A percentile compares a stretch with the other conserved stretches of the same genome.
These are phyloP conservation scores for Clanis bilineata DNA, from an alignment of 2,888 invertebrate species.

Conservation along the genomic window DNA sequence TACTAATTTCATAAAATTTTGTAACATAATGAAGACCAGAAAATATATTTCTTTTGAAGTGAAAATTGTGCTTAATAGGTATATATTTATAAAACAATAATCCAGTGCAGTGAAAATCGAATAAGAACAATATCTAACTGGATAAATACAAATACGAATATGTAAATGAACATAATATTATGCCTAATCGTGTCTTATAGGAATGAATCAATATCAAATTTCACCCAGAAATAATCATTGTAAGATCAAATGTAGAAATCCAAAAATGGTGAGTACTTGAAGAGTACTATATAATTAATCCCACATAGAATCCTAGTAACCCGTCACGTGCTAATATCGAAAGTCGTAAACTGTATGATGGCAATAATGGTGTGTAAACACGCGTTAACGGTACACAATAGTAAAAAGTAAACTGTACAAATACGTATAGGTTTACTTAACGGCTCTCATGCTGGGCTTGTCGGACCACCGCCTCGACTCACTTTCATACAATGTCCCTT, in stretches of 20 bases:
- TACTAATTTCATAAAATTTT: background rate
- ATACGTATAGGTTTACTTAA: slow-evolving; percentile 77
- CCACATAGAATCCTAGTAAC: background rate
- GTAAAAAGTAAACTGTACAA: slow-evolving; percentile 80
- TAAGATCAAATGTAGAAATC: background rate
- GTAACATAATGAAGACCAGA: background rate
- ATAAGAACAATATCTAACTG: too few species aligned
- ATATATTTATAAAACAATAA: too few species aligned
- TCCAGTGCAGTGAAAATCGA: too few species aligned
- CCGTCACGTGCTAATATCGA: slow-evolving; percentile 19
- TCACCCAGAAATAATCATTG: background rate
- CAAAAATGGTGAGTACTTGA: background rate
- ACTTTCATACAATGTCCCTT: background rate
- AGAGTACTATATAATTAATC: background rate
- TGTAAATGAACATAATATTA: too few species aligned
- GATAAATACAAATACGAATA: too few species aligned
- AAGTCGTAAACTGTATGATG: slow-evolving; percentile 33
- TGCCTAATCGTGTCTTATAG: too few species aligned
- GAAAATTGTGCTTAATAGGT: too few species aligned
- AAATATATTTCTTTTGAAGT: too few species aligned
- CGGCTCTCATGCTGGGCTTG: slow-evolving; percentile 44
- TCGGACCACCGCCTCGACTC: background rate
- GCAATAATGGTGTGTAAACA: slow-evolving; percentile 74
- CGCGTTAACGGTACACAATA: slow-evolving; percentile 69
- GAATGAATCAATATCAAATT: too few species aligned